Base-by-base conservation (phyloP, 2,113 vertebrate genomes). In the Salvelinus sp. region DNA sequence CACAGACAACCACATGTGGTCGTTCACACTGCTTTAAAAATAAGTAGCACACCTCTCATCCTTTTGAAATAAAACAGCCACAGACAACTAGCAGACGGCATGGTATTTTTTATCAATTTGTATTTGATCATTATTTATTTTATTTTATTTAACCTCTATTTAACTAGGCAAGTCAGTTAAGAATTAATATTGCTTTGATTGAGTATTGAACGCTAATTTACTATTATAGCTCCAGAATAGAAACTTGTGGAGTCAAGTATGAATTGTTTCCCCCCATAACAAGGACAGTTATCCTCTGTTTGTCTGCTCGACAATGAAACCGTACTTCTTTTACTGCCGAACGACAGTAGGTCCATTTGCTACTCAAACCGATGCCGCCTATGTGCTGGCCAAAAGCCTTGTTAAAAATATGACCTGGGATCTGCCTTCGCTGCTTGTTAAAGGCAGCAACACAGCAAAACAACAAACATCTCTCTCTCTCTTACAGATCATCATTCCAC, bases 141-240 rank as follows among this genome's bases (percentile, higher is more conserved):
- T 33, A 6, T 6, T 33, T 33, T 6, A 33, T 33, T 33, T 33
- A 33, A 33, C 33, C 33, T 33, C 6, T 33, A 33, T 33, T 33
- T 33, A 33, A 33, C 33, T 33, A 33, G 30, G 30, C 6, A 33
- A 33, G 6, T 33, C 33, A 33, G 6, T 33, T 33, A 33, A 33
- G 33, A 33, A 33, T 6, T 0, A 6, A 33, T 6, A 4, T 74
- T 48, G 63, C 72, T 70, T 54, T 71, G 70, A 73, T 71, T 44
- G 79, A 80, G 72, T 84, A 82, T 87, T 76, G 87, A 85, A 81
- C 76, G 82, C 79, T 91, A 82, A 88, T 91, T 86, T 88, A 84
- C 74, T 79, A 77, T 88, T 76, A 82, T 22, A 76, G 80, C 63
- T 58, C 64, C 74, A 66, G 73, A 63, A 50, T 84, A 44, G 2